A percentile compares a stretch with the other conserved stretches of the same genome.
These are phyloP conservation scores for Panonychus citri DNA, from an alignment of 1,140 invertebrate species.

Conservation along the genomic window DNA sequence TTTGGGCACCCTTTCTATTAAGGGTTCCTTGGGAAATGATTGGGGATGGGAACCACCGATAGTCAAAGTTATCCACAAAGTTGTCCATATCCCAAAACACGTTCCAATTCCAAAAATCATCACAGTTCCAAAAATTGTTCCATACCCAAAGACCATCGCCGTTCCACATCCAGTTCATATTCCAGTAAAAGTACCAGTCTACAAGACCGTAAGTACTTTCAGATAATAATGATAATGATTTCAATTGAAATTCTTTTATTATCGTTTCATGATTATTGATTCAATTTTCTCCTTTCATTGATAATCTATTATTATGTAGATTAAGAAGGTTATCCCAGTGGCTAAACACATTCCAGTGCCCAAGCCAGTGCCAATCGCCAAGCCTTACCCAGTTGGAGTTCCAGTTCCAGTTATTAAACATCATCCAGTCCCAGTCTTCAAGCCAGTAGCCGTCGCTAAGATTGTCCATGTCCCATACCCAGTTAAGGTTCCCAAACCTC, in stretches of 20 bases:
- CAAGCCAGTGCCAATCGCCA: conserved; percentile 17
- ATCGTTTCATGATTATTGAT: too few relatives aligned
- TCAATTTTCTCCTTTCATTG: too few relatives aligned
- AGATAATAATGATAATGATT: too few relatives aligned
- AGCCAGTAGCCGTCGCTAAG: conserved; percentile 15
- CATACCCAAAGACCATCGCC: conserved; percentile 16
- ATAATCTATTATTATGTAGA: too few relatives aligned
- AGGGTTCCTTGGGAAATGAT: background rate
- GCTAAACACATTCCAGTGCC: conserved; percentile 18
- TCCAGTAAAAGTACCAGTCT: conserved; percentile 17
- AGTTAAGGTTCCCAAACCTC: conserved; percentile 14
- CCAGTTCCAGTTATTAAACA: conserved; percentile 18
- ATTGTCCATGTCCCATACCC: conserved; percentile 14
- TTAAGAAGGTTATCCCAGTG: conserved; percentile 18
- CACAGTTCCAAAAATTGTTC: conserved; percentile 14
- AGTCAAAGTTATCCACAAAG: conserved; percentile 16
- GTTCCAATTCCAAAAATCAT: conserved; percentile 14
- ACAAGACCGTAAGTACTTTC: conserved; percentile 9
- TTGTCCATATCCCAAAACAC: conserved; percentile 18
- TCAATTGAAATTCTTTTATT: too few relatives aligned
- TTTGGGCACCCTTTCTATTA: background rate
- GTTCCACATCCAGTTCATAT: conserved; percentile 17
- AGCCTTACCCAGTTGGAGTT: conserved; percentile 16
- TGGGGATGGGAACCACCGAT: background rate
- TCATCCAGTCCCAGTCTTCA: conserved; percentile 17